Evolutionary conservation across 2,113 vertebrate genomes (phyloP), one percentile per base, ranked within the genome.

Genomic region (Terrapene triunguis): DNA sequence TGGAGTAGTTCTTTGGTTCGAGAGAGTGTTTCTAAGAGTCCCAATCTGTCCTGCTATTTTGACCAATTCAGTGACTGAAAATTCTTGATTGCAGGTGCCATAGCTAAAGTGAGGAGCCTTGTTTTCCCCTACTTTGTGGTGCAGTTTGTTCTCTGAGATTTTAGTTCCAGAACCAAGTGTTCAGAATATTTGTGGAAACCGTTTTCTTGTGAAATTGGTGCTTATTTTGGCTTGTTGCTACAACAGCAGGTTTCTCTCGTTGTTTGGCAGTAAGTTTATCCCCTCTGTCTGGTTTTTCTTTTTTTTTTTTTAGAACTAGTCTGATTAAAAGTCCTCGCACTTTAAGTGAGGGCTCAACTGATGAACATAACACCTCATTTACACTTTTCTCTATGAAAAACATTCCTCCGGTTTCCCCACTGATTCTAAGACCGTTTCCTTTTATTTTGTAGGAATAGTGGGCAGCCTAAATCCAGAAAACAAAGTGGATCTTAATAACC

Each of bases 401-500:
- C 14, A 69, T 69, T 38, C 65, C 17, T 72, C 8, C 6, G 19
- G 4, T 53, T 93, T 91, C 22, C 38, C 8, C 35, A 87, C 32
- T 74, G 72, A 87, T n/a, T 96, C 88, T 62, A 69, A 92, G 94
- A 87, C 85, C 84, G 4, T 14, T 2, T 96, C 54, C 93, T 38
- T 47, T 93, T 55, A 87, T 97, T 82, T 98, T 98, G 42, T 97
- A 99, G 99, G 98, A 95, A 96, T 99, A 48, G 99, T 99, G 81
- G 98, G 98, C 85, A 98, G 98, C 91, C 97, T 99, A 96, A 99
- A 99, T 96, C 98, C 99, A 1, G 99, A 99, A 96, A 99, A 99
- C 97, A 99, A 99, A 94, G 99, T 99, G 5, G 98, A 99, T 96
- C 98, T 99, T 94, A 99, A 98, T 54, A 99, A 99, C 89, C 99